Conservation (phyloP, 1,140 invertebrate species). For the Drosophila repleta region DNA sequence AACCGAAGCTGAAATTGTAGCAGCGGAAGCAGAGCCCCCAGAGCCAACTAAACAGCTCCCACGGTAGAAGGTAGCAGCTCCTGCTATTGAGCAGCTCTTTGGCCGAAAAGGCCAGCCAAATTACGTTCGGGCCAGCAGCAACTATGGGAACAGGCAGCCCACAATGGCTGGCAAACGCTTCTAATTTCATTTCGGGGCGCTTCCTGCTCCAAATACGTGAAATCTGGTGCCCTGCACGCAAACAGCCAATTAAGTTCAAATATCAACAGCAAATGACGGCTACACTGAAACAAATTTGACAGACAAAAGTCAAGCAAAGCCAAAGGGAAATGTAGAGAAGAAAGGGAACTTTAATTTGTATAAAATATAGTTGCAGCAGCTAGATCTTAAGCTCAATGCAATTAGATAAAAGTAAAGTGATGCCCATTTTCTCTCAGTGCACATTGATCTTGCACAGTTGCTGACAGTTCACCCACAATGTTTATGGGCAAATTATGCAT, state of each 20-base stretch:
- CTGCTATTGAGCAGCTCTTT: conserved; percentile 58
- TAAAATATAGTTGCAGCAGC: no score
- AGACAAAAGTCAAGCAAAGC: not conserved
- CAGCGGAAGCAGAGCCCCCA: conserved; percentile 61
- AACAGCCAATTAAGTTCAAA: conserved; percentile 60
- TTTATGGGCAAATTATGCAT: conserved; percentile 57
- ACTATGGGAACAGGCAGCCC: conserved; percentile 48
- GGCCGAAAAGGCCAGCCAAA: conserved; percentile 71
- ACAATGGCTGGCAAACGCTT: conserved; percentile 31
- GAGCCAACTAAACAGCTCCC: conserved; percentile 59
- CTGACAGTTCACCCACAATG: conserved; percentile 52
- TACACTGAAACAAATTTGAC: not conserved
- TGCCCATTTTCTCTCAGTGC: conserved; percentile 10
- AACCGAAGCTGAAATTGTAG: conserved; percentile 64
- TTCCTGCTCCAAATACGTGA: conserved; percentile 74
- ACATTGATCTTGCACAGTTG: conserved; percentile 42
- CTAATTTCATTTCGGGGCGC: conserved; percentile 56
- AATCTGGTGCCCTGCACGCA: conserved; percentile 71
- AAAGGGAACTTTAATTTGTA: not conserved
- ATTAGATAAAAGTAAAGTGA: no score
- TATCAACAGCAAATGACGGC: conserved; percentile 12
- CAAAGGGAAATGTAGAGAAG: not conserved
- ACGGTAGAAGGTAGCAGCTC: conserved; percentile 68
- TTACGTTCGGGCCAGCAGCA: conserved; percentile 50
- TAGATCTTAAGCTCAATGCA: no score